These are phyloP conservation scores for Melanotaenia parkinsoni DNA, from an alignment of 2,797 vertebrate genomes.

Conservation along the genomic window DNA sequence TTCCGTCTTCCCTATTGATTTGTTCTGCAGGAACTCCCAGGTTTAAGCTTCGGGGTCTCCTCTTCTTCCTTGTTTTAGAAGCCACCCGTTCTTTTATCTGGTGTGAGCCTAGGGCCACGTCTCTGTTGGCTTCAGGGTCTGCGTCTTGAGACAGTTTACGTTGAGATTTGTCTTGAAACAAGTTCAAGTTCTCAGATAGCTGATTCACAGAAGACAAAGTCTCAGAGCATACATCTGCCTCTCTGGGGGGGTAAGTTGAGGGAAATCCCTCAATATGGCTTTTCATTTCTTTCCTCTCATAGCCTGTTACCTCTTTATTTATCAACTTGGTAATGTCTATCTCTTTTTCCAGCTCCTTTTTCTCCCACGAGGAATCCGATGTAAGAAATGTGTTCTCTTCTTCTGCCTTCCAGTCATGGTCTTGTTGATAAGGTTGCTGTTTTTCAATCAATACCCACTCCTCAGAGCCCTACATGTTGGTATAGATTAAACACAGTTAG, in stretches of 20 bases:
- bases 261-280: conserved; percentile 77
- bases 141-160: conserved; percentile 54
- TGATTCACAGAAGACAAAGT: conserved; percentile 57
- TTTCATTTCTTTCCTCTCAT: conserved; percentile 79
- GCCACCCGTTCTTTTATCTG: conserved; percentile 57
- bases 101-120: conserved; percentile 31
- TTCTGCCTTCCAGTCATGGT: conserved; percentile 80
- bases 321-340: conserved; percentile 74
- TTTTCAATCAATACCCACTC: conserved; percentile 99
- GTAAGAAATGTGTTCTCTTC: conserved; percentile 73
- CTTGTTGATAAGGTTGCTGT: conserved; percentile 86
- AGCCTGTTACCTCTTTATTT: conserved; percentile 76
- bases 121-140: conserved; percentile 51
- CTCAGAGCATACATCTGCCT: conserved; percentile 60
- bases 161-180: conserved; percentile 64
- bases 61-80: conserved; percentile 74
- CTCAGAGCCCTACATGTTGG: conserved; percentile 98
- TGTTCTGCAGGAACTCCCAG: conserved; percentile 77
- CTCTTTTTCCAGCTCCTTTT: conserved; percentile 74
- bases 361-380: conserved; percentile 72
- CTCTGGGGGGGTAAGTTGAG: conserved; percentile 60
- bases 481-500: conserved; percentile 97
- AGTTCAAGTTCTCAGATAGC: conserved; percentile 64
- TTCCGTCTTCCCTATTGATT: conserved; percentile 68
- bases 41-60: conserved; percentile 83